Conservation (phyloP, 2,797 vertebrate genomes). For the Pitangus sulphuratus region DNA sequence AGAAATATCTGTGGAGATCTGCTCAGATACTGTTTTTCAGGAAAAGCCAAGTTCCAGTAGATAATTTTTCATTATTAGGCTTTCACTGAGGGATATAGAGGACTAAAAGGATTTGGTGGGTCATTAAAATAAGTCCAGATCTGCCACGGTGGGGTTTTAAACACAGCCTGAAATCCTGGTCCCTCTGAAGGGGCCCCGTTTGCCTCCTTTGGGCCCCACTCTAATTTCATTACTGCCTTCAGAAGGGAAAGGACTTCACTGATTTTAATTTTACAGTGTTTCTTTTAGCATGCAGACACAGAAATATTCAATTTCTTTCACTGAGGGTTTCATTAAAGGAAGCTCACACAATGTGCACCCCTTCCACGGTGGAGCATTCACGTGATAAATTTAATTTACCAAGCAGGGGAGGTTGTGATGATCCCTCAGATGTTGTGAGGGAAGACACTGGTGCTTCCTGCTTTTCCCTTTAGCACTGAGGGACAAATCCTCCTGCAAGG, state of each 20-base stretch:
- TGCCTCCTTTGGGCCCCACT: neutral
- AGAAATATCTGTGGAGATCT: neutral
- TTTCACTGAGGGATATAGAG: neutral
- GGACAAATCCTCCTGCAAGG: neutral
- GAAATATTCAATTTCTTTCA: neutral
- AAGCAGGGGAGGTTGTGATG: neutral
- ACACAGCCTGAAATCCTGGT: neutral
- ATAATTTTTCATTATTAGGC: conserved; percentile 6
- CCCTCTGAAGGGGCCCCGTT: neutral
- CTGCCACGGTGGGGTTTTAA: neutral
- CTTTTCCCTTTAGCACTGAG: neutral
- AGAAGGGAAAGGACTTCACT: neutral
- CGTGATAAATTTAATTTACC: neutral
- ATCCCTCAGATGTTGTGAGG: neutral
- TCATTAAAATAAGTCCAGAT: neutral
- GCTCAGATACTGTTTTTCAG: neutral
- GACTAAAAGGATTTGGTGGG: conserved; percentile 6
- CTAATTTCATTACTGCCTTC: conserved; percentile 18
- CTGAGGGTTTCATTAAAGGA: neutral
- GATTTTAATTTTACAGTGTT: neutral
- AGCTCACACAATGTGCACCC: neutral
- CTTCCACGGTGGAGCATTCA: neutral
- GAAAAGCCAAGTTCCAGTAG: neutral
- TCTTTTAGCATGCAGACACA: neutral
- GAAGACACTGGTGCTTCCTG: neutral